phyloP scores from a whole-genome alignment of 2,797 vertebrate species.

The Eleutherodactylus coqui region DNA sequence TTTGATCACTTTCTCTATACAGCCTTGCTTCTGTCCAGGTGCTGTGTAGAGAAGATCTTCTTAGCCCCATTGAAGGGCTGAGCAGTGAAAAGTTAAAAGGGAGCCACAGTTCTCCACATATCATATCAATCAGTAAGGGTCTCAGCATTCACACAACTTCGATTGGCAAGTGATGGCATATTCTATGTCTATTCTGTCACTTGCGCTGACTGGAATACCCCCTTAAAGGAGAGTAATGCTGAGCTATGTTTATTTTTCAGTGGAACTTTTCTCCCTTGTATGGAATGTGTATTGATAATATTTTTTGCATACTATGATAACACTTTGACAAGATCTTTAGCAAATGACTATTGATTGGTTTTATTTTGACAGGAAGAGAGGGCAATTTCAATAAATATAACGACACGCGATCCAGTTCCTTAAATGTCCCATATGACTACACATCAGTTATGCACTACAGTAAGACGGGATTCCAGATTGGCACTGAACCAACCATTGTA shows the following conservation, averaged over 20 bases:
- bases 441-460: slow-evolving; percentile 96
- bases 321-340: not conserved
- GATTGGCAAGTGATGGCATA: not conserved
- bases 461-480: slow-evolving; percentile 84
- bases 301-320: not conserved
- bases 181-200: not conserved
- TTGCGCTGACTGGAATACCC: not conserved
- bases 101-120: too few species aligned
- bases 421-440: slow-evolving; percentile 93
- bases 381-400: slow-evolving; percentile 87
- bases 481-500: slow-evolving; percentile 86
- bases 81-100: too few species aligned
- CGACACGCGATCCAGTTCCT: slow-evolving; percentile 80
- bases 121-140: not conserved
- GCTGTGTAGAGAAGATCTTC: not conserved
- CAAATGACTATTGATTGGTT: slow-evolving; percentile 42
- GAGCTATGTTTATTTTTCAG: not conserved
- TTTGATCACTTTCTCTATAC: too few species aligned
- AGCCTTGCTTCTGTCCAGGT: too few species aligned
- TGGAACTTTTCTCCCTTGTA: not conserved
- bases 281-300: not conserved
- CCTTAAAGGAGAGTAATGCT: not conserved
- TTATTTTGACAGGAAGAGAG: slow-evolving; percentile 76
- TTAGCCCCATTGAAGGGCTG: not conserved
- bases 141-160: not conserved